Evolutionary conservation across 2,888 invertebrate genomes (phyloP), one percentile per base, ranked within the genome.

Genomic region (Catocala fraxini): DNA sequence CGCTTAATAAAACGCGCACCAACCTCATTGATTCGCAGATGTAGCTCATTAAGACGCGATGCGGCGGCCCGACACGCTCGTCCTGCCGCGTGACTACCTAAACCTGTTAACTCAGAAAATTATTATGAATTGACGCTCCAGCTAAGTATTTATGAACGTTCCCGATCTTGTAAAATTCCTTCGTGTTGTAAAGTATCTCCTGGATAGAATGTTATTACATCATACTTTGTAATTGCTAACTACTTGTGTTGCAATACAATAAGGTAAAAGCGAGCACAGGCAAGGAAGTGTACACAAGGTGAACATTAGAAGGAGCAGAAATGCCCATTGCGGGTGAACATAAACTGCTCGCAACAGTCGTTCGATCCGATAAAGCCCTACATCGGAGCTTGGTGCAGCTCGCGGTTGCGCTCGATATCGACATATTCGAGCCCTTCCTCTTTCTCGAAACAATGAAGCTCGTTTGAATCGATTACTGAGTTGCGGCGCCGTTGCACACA

Each of bases 1-100:
- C 86, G 88, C 85, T 92, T 91, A 89, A 90, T 91, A 91, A 91
- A 92, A 91, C 85, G 89, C 88, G 83, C 83, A 83, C 84, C 87
- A 78, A 86, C 84, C 85, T 85, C 88, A 90, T 90, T 90, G 90
- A 91, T 92, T 89, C 86, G 80, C 88, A 89, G 88, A 90, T 89
- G 87, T 85, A 85, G 83, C 88, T 91, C 89, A 90, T 90, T 90
- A 90, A 80, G 76, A 86, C 80, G 82, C 82, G 77, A 82, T 80
- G 77, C 81, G 75, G 76, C 71, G 71, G 71, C 73, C 63, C 69
- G 70, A 65, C 72, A 72, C 71, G 75, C 72, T 77, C 63, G 69
- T 58, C 69, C 70, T 73, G 71, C 73, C 70, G 71, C 70, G 74
- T 55, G 77, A 78, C 79, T 80, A 81, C 81, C 75, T 81, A 75